Conservation (phyloP, 2,113 vertebrate genomes). For the Ptilonorhynchus violaceus region DNA sequence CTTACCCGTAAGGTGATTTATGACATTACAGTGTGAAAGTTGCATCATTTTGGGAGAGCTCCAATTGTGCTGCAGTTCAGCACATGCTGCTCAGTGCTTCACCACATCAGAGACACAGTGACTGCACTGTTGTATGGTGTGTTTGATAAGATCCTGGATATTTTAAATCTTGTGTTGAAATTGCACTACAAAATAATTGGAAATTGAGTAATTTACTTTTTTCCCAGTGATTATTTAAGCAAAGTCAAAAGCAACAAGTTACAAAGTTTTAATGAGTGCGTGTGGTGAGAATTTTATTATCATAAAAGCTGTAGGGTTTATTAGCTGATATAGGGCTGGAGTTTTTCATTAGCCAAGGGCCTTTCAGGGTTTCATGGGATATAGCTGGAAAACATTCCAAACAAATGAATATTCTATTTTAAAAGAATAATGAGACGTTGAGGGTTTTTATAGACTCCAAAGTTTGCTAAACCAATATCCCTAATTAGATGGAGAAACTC, state of each 20-base stretch:
- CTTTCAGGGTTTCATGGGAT: constrained; percentile 21
- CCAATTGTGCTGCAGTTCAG: not conserved
- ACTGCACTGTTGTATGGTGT: not conserved
- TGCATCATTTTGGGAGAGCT: not conserved
- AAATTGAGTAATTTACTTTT: not conserved
- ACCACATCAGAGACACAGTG: not conserved
- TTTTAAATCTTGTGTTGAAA: not conserved
- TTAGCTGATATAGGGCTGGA: not conserved
- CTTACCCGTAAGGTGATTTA: not conserved
- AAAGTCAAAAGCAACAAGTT: not conserved
- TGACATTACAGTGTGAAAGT: not conserved
- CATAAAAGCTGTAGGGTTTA: constrained; percentile 5
- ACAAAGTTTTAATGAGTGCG: not conserved
- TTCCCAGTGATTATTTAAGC: not conserved
- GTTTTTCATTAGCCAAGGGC: constrained; percentile 33
- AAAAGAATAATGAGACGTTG: constrained; percentile 49
- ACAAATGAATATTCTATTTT: constrained; percentile 61
- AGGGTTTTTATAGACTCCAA: constrained; percentile 37
- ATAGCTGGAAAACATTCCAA: constrained; percentile 51
- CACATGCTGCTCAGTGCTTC: not conserved
- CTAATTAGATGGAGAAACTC: constrained; percentile 38
- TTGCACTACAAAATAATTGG: not conserved
- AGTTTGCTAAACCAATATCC: constrained; percentile 55
- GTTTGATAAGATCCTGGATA: not conserved
- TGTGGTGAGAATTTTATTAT: constrained; percentile 14